These are phyloP conservation scores for Aromia moschata DNA, from an alignment of 2,888 invertebrate species.

Conservation along the genomic window DNA sequence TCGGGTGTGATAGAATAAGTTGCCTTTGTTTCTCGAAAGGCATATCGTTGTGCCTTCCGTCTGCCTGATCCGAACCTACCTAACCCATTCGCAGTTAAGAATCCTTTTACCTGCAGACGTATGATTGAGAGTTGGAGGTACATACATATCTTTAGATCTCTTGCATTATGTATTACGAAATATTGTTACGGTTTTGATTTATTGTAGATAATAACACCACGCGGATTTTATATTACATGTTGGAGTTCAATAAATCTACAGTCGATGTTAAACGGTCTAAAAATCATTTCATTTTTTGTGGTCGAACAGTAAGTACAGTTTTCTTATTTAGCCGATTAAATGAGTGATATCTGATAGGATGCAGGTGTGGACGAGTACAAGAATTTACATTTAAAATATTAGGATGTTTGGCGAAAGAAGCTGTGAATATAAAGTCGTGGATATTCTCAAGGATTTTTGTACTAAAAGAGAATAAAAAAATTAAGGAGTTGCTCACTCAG, in stretches of 20 bases:
- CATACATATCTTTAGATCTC: conserved; percentile 25
- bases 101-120: conserved; percentile 8
- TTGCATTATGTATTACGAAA: conserved; percentile 28
- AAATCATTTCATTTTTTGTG: conserved; percentile 8
- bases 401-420: too few species aligned
- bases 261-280: conserved; percentile 20
- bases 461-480: too few species aligned
- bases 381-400: too few species aligned
- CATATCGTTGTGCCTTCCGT: conserved; percentile 1
- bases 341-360: background rate
- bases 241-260: conserved; percentile 17
- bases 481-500: too few species aligned
- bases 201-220: conserved; percentile 26
- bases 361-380: background rate
- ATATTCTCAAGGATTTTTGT: too few species aligned
- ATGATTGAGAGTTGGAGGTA: conserved; percentile 24
- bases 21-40: background rate
- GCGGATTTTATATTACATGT: conserved; percentile 18
- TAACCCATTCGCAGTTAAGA: too few species aligned
- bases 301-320: background rate
- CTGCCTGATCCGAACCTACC: background rate
- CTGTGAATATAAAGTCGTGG: too few species aligned
- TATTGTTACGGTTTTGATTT: conserved; percentile 29
- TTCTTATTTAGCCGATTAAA: conserved; percentile 5
- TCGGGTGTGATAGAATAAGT: too few species aligned